Conservation (phyloP, 2,113 vertebrate genomes). For the Tauraco erythrolophus region DNA sequence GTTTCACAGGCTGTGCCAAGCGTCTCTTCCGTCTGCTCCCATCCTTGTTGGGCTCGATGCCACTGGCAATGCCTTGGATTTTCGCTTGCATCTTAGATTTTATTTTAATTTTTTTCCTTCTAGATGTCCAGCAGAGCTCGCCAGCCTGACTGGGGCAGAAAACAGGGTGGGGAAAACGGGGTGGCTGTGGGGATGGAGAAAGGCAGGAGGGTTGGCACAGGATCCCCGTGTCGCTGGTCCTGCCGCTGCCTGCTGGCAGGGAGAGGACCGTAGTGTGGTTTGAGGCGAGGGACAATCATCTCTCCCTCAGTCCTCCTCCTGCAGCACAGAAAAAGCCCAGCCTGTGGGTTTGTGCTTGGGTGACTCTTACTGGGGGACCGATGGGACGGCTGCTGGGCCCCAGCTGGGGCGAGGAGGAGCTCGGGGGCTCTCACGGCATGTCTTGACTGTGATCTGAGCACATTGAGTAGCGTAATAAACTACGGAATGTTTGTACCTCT, state of each 20-base stretch:
- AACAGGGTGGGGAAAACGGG: not conserved
- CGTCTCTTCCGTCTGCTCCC: not conserved
- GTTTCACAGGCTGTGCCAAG: not conserved
- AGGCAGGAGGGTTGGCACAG: not conserved
- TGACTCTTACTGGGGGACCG: rapidly evolving
- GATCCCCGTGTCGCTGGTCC: rapidly evolving
- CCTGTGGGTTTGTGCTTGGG: not conserved
- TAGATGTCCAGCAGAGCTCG: not conserved
- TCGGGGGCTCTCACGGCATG: not conserved
- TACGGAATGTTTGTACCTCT: constrained; percentile 14
- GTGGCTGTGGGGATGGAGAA: not conserved
- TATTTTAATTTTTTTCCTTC: not conserved
- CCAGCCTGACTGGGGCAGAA: not conserved
- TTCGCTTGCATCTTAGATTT: not conserved
- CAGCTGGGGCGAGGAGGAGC: not conserved
- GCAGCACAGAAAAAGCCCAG: not conserved
- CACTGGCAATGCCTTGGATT: not conserved
- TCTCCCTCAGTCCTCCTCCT: not conserved
- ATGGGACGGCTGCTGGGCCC: not conserved
- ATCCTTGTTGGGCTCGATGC: not conserved
- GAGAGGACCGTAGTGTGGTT: not conserved
- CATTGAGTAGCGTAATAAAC: constrained; percentile 48
- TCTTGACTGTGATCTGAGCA: not conserved
- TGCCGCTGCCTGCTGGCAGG: not conserved
- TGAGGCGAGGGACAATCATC: not conserved